Percentiles rank a stretch among this genome's conserved stretches.
phyloP scores from a whole-genome alignment of 2,888 invertebrate genomes.

The Oegoconia quadripuncta region DNA sequence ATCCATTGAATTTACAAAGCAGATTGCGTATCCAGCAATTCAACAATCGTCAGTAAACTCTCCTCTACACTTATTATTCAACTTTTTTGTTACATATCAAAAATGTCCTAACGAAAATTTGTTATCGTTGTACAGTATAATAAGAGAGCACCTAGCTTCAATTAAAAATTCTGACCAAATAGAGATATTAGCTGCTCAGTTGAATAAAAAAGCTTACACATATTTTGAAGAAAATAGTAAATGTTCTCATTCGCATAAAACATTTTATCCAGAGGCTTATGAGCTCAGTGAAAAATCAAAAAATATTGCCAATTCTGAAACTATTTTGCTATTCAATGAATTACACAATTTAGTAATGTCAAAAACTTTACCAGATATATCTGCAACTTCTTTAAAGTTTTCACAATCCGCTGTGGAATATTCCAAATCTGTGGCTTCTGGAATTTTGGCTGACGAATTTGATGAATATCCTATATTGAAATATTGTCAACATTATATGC shows the following conservation, averaged over 20 bases:
- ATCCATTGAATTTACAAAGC: constrained; percentile 70
- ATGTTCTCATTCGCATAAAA: constrained; percentile 31
- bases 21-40: constrained; percentile 63
- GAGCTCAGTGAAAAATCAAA: constrained; percentile 24
- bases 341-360: constrained; percentile 33
- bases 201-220: constrained; percentile 39
- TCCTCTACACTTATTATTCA: constrained; percentile 31
- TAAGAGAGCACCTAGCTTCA: constrained; percentile 29
- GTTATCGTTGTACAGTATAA: constrained; percentile 29
- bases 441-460: constrained; percentile 66
- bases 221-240: constrained; percentile 19
- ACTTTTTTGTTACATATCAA: constrained; percentile 46
- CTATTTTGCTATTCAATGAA: constrained; percentile 67
- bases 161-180: constrained; percentile 19
- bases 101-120: constrained; percentile 40
- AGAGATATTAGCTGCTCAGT: constrained; percentile 19
- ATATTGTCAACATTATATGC: constrained; percentile 68
- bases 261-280: constrained; percentile 50
- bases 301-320: constrained; percentile 52
- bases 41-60: background rate
- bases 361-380: constrained; percentile 22
- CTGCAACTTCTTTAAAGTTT: no score
- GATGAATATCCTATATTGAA: constrained; percentile 76
- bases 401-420: constrained; percentile 50
- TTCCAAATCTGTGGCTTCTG: constrained; percentile 63